These are phyloP conservation scores for Mesorhabditis sp. DNA, from an alignment of 2,888 invertebrate genomes.

Conservation along the genomic window DNA sequence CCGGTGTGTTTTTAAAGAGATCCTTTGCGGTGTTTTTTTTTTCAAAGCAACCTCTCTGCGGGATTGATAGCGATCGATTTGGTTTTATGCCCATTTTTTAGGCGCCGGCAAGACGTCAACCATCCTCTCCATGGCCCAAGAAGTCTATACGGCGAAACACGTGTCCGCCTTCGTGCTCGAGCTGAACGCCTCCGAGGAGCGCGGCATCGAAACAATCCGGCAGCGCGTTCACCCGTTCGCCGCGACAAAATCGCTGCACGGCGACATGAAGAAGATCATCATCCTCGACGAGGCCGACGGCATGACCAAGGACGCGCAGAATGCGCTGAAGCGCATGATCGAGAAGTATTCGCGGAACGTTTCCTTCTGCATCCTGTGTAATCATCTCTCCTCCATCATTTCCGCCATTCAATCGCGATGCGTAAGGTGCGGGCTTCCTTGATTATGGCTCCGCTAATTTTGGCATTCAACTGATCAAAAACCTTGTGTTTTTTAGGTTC, in stretches of 20 bases:
- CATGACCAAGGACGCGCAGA: constrained; percentile 99
- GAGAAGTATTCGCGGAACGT: constrained; percentile 99
- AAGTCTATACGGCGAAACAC: constrained; percentile 82
- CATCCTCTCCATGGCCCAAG: constrained; percentile 87
- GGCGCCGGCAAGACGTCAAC: constrained; percentile 85
- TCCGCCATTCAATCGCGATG: constrained; percentile 97
- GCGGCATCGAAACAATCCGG: constrained; percentile 66
- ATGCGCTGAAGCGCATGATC: constrained; percentile 95
- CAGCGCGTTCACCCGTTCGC: constrained; percentile 87
- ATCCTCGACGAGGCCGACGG: constrained; percentile 98
- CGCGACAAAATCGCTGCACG: constrained; percentile 79
- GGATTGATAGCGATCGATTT: constrained; percentile 67
- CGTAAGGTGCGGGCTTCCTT: constrained; percentile 91
- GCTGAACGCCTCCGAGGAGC: constrained; percentile 96
- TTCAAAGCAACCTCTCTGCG: constrained; percentile 58
- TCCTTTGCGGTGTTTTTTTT: too few relatives aligned
- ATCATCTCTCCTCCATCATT: constrained; percentile 95
- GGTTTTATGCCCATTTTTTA: neutral
- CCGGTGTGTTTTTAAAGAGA: constrained; percentile 58
- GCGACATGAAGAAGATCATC: constrained; percentile 71
- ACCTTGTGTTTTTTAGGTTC: constrained; percentile 36
- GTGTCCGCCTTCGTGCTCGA: constrained; percentile 84
- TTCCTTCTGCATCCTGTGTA: constrained; percentile 96
- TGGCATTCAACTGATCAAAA: neutral
- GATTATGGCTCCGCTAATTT: constrained; percentile 64